These are phyloP conservation scores for Crotalus tigris DNA, from an alignment of 2,113 vertebrate species.

Conservation along the genomic window DNA sequence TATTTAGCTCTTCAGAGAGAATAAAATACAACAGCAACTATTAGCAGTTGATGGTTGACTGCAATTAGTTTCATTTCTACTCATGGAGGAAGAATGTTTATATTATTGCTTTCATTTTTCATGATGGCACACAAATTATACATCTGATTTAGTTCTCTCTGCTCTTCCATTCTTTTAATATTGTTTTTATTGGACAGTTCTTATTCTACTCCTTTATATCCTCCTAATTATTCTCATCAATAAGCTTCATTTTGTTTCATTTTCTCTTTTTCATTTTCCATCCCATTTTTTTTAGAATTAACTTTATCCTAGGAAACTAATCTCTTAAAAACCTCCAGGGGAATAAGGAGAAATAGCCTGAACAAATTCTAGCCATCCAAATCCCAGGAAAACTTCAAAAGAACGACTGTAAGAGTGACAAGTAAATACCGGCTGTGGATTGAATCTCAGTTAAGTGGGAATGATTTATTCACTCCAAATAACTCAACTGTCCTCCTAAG, in stretches of 20 bases:
- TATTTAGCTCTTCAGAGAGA: no score
- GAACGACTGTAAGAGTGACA: neutral
- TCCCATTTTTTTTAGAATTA: neutral
- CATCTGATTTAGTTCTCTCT: neutral
- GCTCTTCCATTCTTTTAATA: neutral
- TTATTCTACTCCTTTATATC: neutral
- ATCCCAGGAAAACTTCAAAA: neutral
- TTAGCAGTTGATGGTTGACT: no score
- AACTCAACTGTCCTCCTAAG: neutral
- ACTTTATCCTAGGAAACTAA: neutral
- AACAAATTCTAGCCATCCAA: neutral
- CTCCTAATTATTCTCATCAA: neutral
- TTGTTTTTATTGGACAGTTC: neutral
- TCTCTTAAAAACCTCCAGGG: neutral
- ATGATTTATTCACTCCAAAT: neutral
- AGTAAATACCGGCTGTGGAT: neutral
- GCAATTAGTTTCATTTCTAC: no score
- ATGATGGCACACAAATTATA: neutral
- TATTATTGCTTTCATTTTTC: neutral
- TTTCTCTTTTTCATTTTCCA: neutral
- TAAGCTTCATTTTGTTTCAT: neutral
- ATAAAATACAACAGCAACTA: no score
- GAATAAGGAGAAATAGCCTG: neutral
- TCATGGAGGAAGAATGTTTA: neutral
- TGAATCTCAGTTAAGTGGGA: neutral